These are phyloP conservation scores for Gouania willdenowi DNA, from an alignment of 2,797 vertebrate genomes.

Conservation along the genomic window DNA sequence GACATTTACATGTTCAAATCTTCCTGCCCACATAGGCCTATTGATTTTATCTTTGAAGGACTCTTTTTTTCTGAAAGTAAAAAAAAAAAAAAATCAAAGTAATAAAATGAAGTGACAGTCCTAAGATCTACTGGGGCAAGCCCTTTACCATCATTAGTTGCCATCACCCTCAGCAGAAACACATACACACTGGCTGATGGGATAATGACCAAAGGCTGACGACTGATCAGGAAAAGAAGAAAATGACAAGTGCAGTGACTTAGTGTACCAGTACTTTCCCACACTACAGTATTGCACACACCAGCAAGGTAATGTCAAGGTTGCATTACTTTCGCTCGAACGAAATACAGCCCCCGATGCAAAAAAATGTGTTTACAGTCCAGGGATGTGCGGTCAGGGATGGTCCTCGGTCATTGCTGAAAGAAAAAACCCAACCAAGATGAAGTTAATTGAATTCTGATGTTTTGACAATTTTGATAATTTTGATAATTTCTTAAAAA, in stretches of 20 bases:
- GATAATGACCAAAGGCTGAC: conserved; percentile 32
- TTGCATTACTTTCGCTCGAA: background rate
- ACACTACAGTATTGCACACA: too few species aligned
- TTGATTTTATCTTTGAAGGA: conserved; percentile 6
- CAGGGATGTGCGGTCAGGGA: too few species aligned
- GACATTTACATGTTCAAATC: conserved; percentile 12
- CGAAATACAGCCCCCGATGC: too few species aligned
- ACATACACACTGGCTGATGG: conserved; percentile 4
- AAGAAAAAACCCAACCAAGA: too few species aligned
- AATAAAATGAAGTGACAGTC: conserved; percentile 4
- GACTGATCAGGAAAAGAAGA: conserved; percentile 33
- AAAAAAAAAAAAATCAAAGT: conserved; percentile 29
- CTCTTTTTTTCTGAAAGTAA: conserved; percentile 10
- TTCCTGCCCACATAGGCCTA: background rate
- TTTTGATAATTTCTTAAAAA: too few species aligned
- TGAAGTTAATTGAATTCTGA: too few species aligned
- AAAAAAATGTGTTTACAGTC: too few species aligned
- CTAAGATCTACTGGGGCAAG: conserved; percentile 33
- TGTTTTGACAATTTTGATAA: too few species aligned
- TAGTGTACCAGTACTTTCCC: background rate
- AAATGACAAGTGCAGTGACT: conserved; percentile 20
- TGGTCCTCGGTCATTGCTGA: too few species aligned
- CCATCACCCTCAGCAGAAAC: conserved; percentile 19
- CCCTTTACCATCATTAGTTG: conserved; percentile 29
- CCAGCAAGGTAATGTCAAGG: background rate